Evolutionary conservation across 2,797 vertebrate species (phyloP), one percentile per base, ranked within the genome.

Genomic region (Kryptopterus vitreolus): DNA sequence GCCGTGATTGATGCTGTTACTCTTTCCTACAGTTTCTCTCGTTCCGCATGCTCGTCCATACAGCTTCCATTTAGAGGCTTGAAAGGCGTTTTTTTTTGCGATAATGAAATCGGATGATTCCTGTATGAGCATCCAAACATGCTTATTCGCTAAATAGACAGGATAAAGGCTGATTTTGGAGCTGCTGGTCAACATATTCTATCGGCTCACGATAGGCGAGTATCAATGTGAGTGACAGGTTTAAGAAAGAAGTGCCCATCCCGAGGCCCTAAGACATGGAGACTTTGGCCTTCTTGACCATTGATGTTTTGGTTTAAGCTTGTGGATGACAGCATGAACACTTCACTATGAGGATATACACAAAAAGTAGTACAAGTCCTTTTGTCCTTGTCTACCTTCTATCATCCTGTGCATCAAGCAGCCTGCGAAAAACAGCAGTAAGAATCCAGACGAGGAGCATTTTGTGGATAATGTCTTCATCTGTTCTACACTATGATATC

Each of bases 1-100:
- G 35, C 35, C 3, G 2, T 70, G 55, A 52, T 79, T 72, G 55
- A 72, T 61, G 33, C 55, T 26, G 26, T 71, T 50, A 59, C 66
- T 79, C 26, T 33, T 65, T 35, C 59, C 18, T 31, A 16, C 11
- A 3, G 20, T 48, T 69, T 48, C 29, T 46, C 15, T 29, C 7
- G 12, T 22, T 9, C 75, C 35, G 43, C n/a, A 20, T 43, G n/a
- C 33, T 63, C 16, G 2, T 53, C n/a, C 33, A 38, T 50, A 68
- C 48, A 3, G 55, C 1, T 48, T 24, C 12, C 5, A 1, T 43
- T 38, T 11, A 2, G 33, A 2, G 29, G 16, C 16, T 62, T 33
- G 16, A 62, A 31, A 18, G 15, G 35, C 31, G 26, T 62, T 26
- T 12, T 15, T 69, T 24, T 26, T 29, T 11, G 38, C 13, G 20